These are phyloP conservation scores for Pachyrhynchus sulphureomaculatus DNA, from an alignment of 1,140 invertebrate genomes.

Conservation along the genomic window DNA sequence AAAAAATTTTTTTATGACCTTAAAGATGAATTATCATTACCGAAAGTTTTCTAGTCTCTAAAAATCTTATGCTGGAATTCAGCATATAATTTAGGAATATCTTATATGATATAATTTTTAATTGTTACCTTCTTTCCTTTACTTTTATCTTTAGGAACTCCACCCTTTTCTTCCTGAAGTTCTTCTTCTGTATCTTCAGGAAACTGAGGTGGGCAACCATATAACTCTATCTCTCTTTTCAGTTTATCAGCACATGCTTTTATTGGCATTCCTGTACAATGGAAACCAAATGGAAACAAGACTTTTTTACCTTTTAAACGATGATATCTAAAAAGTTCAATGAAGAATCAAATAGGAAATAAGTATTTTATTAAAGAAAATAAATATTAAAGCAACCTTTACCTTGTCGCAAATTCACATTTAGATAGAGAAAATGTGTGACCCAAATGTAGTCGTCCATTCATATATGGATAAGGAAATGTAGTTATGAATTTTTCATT, in stretches of 20 bases:
- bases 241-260: slow-evolving; percentile 98
- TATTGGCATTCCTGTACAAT: slow-evolving; percentile 97
- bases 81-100: too few relatives aligned
- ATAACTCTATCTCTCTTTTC: slow-evolving; percentile 88
- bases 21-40: too few relatives aligned
- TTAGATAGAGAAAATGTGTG: slow-evolving; percentile 98
- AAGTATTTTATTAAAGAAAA: too few relatives aligned
- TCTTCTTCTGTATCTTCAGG: slow-evolving; percentile 61
- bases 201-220: slow-evolving; percentile 92
- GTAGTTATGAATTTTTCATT: slow-evolving; percentile 91
- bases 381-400: slow-evolving; percentile 1
- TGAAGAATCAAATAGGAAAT: slow-evolving; percentile 45
- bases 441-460: slow-evolving; percentile 95
- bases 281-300: slow-evolving; percentile 97
- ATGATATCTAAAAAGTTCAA: slow-evolving; percentile 58
- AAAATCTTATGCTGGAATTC: too few relatives aligned
- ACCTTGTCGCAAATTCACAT: slow-evolving; percentile 94
- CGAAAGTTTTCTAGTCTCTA: too few relatives aligned
- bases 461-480: slow-evolving; percentile 99
- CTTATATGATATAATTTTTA: too few relatives aligned
- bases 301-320: slow-evolving; percentile 87
- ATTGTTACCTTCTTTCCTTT: slow-evolving; percentile 98
- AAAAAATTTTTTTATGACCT: too few relatives aligned
- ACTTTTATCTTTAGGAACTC: slow-evolving; percentile 86
- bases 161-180: slow-evolving; percentile 58